Conservation (phyloP, 2,113 vertebrate genomes). For the Lampris megalopsis region DNA sequence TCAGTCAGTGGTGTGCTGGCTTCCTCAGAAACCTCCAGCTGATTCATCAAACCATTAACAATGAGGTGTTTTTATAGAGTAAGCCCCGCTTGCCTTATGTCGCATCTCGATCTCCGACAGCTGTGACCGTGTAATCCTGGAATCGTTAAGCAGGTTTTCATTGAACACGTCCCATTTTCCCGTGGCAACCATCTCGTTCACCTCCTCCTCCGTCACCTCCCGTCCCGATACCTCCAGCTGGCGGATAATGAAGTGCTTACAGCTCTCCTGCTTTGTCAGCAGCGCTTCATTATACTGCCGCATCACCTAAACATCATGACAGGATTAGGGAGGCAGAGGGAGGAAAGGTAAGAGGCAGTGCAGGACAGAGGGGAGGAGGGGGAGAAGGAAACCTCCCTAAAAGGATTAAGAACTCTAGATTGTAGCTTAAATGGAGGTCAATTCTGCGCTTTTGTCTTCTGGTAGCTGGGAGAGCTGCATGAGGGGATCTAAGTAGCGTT, state of each 20-base stretch:
- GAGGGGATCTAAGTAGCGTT: no score
- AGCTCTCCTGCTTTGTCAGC: conserved; percentile 90
- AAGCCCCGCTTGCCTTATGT: conserved; percentile 80
- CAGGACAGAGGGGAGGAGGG: not conserved
- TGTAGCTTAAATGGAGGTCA: no score
- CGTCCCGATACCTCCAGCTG: conserved; percentile 93
- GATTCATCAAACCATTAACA: no score
- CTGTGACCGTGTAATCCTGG: conserved; percentile 89
- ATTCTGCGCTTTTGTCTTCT: no score
- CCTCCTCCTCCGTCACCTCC: conserved; percentile 89
- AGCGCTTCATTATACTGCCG: conserved; percentile 88
- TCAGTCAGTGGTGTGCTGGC: not conserved
- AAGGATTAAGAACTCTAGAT: no score
- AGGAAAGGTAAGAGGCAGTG: not conserved
- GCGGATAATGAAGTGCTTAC: conserved; percentile 91
- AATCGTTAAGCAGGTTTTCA: conserved; percentile 91
- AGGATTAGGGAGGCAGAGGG: conserved; percentile 17
- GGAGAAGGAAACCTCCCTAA: conserved; percentile 5
- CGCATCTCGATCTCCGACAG: conserved; percentile 94
- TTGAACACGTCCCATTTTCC: conserved; percentile 97
- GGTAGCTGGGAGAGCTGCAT: no score
- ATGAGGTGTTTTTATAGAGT: no score
- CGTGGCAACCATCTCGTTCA: conserved; percentile 91
- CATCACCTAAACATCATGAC: conserved; percentile 82
- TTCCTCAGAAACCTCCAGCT: not conserved